A percentile compares a stretch with the other conserved stretches of the same genome.
Evolutionary conservation across 2,113 vertebrate genomes (phyloP).

Genomic region (Apus apus): DNA sequence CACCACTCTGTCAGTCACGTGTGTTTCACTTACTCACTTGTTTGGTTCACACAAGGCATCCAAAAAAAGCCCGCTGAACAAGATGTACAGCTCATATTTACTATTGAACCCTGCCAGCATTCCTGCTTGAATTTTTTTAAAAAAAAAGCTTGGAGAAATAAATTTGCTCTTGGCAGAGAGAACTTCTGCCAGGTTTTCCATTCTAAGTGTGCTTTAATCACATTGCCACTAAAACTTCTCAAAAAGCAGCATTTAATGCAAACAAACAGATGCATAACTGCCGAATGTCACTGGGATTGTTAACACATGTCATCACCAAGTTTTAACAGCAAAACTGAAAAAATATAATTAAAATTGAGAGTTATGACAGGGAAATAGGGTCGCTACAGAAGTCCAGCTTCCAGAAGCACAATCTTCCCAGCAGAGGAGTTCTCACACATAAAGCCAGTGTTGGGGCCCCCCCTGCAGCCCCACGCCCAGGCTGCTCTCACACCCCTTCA

Average conservation of each 20-base stretch:
- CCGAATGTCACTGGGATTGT: not conserved
- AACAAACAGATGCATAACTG: slow-evolving; percentile 51
- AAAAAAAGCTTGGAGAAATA: slow-evolving; percentile 48
- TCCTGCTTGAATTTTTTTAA: not conserved
- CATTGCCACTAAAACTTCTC: slow-evolving; percentile 21
- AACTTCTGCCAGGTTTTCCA: slow-evolving; percentile 37
- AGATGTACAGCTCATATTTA: slow-evolving; percentile 36
- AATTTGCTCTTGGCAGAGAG: slow-evolving; percentile 37
- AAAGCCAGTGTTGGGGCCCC: rapidly evolving
- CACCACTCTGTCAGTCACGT: slow-evolving; percentile 1
- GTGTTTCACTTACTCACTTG: not conserved
- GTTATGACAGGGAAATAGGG: not conserved
- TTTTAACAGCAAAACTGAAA: slow-evolving; percentile 38
- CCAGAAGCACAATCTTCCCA: not conserved
- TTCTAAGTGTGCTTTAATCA: slow-evolving; percentile 30
- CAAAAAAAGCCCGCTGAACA: slow-evolving; percentile 26
- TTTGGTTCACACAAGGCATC: not conserved
- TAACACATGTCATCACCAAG: slow-evolving; percentile 39
- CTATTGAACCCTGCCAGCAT: slow-evolving; percentile 30
- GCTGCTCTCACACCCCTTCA: not conserved
- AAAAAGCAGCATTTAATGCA: slow-evolving; percentile 41
- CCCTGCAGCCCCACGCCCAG: not conserved
- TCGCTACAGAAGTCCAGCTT: slow-evolving; percentile 33
- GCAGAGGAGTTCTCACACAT: not conserved
- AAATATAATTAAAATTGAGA: not conserved